Evolutionary conservation across 1,140 invertebrate genomes (phyloP).

Genomic region (Pissodes strobi): DNA sequence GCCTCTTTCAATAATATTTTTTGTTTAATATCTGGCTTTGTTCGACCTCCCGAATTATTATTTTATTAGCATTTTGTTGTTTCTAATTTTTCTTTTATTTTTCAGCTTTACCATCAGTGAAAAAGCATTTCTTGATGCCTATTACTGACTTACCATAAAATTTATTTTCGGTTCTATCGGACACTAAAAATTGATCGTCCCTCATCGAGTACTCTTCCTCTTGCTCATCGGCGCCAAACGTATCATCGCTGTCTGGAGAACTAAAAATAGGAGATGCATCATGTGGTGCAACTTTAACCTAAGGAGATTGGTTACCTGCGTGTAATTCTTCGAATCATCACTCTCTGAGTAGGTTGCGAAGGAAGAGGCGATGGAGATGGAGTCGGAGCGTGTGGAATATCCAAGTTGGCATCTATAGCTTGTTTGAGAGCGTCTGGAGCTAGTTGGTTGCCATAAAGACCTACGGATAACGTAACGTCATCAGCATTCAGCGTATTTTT

Average conservation of each 20-base stretch:
- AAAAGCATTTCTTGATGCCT: no score
- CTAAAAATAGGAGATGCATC: conserved; percentile 58
- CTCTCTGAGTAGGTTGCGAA: conserved; percentile 56
- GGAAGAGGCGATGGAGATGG: conserved; percentile 51
- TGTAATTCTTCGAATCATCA: conserved; percentile 71
- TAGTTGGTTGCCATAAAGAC: conserved; percentile 62
- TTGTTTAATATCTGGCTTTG: no score
- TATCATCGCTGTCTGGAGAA: conserved; percentile 84
- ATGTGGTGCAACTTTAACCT: neutral
- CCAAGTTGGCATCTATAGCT: conserved; percentile 52
- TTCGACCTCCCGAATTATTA: no score
- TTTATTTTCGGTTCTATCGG: conserved; percentile 80
- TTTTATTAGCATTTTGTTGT: no score
- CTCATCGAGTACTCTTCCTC: conserved; percentile 75
- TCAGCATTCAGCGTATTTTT: no score
- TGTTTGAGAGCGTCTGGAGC: conserved; percentile 61
- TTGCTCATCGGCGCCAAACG: conserved; percentile 74
- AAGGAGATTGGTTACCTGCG: conserved; percentile 62
- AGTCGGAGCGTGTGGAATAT: conserved; percentile 39
- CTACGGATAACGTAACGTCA: no score
- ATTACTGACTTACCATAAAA: conserved; percentile 77
- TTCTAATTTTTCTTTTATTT: no score
- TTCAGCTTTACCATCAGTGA: no score
- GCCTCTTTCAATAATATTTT: no score
- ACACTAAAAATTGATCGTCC: conserved; percentile 85